phyloP scores from a whole-genome alignment of 2,797 vertebrate genomes.

The Limosa lapponica region DNA sequence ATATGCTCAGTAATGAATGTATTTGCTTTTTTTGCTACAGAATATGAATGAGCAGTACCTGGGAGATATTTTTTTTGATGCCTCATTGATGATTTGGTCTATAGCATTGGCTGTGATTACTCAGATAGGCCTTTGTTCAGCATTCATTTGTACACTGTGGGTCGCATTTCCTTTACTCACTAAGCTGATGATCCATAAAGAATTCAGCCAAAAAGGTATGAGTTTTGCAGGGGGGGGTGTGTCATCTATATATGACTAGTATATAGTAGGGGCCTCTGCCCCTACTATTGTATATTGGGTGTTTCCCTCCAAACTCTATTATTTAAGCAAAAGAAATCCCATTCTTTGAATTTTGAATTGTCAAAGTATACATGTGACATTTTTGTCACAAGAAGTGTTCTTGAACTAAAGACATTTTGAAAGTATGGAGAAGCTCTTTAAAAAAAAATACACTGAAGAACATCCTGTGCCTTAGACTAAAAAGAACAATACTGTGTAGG shows the following conservation, averaged over 20 bases:
- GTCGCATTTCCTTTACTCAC: constrained; percentile 90
- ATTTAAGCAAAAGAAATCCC: neutral
- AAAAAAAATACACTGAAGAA: neutral
- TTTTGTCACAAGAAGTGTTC: neutral
- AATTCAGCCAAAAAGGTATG: constrained; percentile 84
- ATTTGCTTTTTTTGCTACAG: constrained; percentile 74
- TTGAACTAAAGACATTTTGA: neutral
- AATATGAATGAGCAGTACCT: constrained; percentile 83
- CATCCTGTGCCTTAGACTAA: neutral
- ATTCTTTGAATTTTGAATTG: neutral
- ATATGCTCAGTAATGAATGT: neutral
- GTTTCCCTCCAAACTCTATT: neutral
- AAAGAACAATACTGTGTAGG: neutral
- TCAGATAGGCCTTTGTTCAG: constrained; percentile 87
- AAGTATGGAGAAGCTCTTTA: neutral
- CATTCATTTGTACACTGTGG: constrained; percentile 91
- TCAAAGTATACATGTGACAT: neutral
- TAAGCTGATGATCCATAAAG: constrained; percentile 83
- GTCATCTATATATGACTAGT: too few species aligned
- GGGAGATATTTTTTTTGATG: constrained; percentile 91
- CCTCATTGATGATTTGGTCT: constrained; percentile 89
- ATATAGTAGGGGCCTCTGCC: too few species aligned
- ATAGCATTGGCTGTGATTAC: constrained; percentile 84
- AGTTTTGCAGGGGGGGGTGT: neutral
- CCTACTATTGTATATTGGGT: neutral